Percentiles rank a stretch among this genome's conserved stretches.
These are phyloP conservation scores for Drosophila mayaguana DNA, from an alignment of 2,888 invertebrate genomes.

Conservation along the genomic window DNA sequence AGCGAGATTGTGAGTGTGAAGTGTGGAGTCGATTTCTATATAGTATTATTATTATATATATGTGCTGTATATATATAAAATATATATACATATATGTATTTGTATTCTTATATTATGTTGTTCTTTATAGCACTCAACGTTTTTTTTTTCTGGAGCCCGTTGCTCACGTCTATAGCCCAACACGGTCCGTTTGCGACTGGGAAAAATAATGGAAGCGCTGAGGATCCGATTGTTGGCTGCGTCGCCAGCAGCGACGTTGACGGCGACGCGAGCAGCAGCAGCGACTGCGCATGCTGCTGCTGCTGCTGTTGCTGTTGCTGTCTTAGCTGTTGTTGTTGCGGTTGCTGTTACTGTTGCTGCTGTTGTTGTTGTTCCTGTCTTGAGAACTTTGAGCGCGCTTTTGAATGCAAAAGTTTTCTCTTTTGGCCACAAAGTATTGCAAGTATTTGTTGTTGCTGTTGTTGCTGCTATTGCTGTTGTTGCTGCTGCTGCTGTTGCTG, in stretches of 20 bases:
- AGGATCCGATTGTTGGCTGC: slow-evolving; percentile 66
- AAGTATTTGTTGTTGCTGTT: slow-evolving; percentile 19
- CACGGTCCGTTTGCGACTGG: slow-evolving; percentile 84
- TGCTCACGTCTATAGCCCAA: slow-evolving; percentile 84
- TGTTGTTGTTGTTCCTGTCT: slow-evolving; percentile 28
- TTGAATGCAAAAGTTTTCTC: slow-evolving; percentile 50
- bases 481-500: slow-evolving; percentile 13
- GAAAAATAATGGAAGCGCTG: slow-evolving; percentile 69
- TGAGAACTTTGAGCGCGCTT: slow-evolving; percentile 57
- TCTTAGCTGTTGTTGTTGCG: not conserved
- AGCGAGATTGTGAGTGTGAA: slow-evolving; percentile 39
- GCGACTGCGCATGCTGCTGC: slow-evolving; percentile 13
- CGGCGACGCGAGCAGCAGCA: slow-evolving; percentile 30
- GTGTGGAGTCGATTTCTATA: slow-evolving; percentile 36
- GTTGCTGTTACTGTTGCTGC: slow-evolving; percentile 17
- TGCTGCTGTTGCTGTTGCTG: slow-evolving; percentile 7
- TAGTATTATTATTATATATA: slow-evolving; percentile 23
- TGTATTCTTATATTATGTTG: slow-evolving; percentile 12
- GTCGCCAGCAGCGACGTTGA: slow-evolving; percentile 35
- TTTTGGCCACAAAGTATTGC: slow-evolving; percentile 30
- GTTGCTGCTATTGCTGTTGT: slow-evolving; percentile 15
- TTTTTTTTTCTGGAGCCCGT: slow-evolving; percentile 47
- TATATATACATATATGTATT: slow-evolving; percentile 8
- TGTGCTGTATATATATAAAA: slow-evolving; percentile 21
- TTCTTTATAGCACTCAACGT: slow-evolving; percentile 28